A percentile compares a stretch with the other conserved stretches of the same genome.
phyloP scores from a whole-genome alignment of 2,113 vertebrate species.

The Mesembrinibis cayennensis region DNA sequence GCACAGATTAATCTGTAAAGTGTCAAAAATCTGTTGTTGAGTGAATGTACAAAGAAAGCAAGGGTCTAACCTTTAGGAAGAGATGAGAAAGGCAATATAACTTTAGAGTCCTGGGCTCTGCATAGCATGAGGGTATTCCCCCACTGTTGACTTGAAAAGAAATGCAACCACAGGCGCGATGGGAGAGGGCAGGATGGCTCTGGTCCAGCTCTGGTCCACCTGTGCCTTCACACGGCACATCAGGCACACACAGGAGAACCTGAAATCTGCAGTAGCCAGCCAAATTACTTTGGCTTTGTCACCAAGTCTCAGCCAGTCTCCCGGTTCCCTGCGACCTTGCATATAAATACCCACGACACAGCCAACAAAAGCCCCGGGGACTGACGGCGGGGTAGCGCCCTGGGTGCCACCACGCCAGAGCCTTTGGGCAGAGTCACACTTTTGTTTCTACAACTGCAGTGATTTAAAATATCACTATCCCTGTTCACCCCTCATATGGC shows the following conservation, averaged over 20 bases:
- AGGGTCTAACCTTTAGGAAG: not conserved
- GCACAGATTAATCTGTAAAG: not conserved
- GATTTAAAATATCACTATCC: not conserved
- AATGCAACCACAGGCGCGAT: not conserved
- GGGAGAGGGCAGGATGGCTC: not conserved
- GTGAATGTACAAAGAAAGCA: not conserved
- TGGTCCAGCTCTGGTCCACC: not conserved
- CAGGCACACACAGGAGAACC: not conserved
- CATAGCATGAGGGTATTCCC: not conserved
- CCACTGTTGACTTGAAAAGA: not conserved
- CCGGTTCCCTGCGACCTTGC: accelerated
- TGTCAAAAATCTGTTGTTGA: not conserved
- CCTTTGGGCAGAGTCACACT: not conserved
- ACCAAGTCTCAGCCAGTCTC: not conserved
- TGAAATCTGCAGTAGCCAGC: not conserved
- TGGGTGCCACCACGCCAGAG: accelerated
- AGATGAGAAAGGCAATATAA: not conserved
- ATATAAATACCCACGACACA: accelerated
- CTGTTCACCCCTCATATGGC: not conserved
- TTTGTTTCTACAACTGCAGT: not conserved
- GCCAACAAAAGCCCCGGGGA: not conserved
- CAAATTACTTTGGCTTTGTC: not conserved
- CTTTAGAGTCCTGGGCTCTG: not conserved
- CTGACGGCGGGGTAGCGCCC: accelerated
- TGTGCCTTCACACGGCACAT: not conserved